These are phyloP conservation scores for Rapana venosa DNA, from an alignment of 2,888 invertebrate genomes.

Conservation along the genomic window DNA sequence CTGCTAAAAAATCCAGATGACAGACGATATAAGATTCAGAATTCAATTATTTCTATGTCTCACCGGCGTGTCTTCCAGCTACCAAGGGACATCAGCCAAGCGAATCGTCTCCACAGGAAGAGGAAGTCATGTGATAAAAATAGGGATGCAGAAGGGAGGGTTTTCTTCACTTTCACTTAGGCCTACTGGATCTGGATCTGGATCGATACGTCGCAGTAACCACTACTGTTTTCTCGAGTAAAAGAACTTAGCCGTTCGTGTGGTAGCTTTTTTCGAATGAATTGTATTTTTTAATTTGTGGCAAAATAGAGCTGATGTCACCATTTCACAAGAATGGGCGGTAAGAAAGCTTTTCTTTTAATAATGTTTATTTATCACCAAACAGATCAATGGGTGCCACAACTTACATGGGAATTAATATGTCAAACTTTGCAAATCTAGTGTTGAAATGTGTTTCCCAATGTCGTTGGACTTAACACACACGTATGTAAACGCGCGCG, in stretches of 20 bases:
- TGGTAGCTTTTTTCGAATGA: neutral
- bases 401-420: neutral
- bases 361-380: neutral
- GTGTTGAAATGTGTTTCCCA: neutral
- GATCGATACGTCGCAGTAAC: too few species aligned
- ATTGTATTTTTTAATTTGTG: neutral
- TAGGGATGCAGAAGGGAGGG: neutral
- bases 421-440: neutral
- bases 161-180: neutral
- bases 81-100: slow-evolving; percentile 33
- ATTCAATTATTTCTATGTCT: too few species aligned
- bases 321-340: too few species aligned
- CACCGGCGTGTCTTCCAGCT: too few species aligned
- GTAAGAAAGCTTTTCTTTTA: neutral
- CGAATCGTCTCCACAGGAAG: neutral
- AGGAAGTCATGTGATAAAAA: slow-evolving; percentile 23
- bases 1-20: too few species aligned
- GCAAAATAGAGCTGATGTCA: too few species aligned
- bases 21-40: too few species aligned
- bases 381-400: neutral
- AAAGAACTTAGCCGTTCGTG: neutral
- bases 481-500: neutral
- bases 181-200: neutral
- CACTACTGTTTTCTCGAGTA: neutral
- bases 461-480: neutral